Evolutionary conservation across 2,797 vertebrate species (phyloP).

Genomic region (Sparidentex hasta): DNA sequence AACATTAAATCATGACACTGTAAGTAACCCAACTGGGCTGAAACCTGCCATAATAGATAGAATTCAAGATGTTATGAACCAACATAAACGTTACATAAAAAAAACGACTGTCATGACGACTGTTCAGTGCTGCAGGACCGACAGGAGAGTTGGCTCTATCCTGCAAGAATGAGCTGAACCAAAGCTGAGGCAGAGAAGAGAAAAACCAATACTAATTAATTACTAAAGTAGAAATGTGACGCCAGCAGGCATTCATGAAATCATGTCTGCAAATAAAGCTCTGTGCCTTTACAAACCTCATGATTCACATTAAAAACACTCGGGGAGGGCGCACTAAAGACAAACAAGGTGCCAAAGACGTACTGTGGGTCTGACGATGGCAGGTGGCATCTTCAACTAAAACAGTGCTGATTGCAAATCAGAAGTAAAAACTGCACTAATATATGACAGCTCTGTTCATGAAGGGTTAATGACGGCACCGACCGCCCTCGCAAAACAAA

Average conservation of each 20-base stretch:
- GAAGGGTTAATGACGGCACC: constrained; percentile 49
- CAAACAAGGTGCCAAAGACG: constrained; percentile 40
- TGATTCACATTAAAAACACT: constrained; percentile 47
- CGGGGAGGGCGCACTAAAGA: constrained; percentile 36
- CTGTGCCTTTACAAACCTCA: constrained; percentile 46
- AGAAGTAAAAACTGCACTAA: constrained; percentile 35
- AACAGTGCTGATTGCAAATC: constrained; percentile 19
- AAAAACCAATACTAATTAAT: constrained; percentile 21
- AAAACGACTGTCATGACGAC: constrained; percentile 17
- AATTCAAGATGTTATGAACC: constrained; percentile 10
- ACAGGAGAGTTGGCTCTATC: not conserved
- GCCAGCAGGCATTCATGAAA: constrained; percentile 33
- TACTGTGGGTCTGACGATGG: constrained; percentile 34
- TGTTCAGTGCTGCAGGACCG: constrained; percentile 43
- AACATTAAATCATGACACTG: not conserved
- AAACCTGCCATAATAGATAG: constrained; percentile 9
- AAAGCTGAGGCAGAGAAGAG: constrained; percentile 32
- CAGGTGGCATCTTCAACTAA: constrained; percentile 37
- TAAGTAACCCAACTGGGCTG: not conserved
- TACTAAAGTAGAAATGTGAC: constrained; percentile 22
- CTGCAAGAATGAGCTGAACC: constrained; percentile 27
- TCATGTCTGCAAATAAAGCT: constrained; percentile 51
- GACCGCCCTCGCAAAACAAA: constrained; percentile 39
- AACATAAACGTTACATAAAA: constrained; percentile 26
- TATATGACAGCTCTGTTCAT: constrained; percentile 39